Percentiles rank a stretch among this genome's conserved stretches.
These are phyloP conservation scores for Parotocinclus haroldoi DNA, from an alignment of 2,797 vertebrate species.

Conservation along the genomic window DNA sequence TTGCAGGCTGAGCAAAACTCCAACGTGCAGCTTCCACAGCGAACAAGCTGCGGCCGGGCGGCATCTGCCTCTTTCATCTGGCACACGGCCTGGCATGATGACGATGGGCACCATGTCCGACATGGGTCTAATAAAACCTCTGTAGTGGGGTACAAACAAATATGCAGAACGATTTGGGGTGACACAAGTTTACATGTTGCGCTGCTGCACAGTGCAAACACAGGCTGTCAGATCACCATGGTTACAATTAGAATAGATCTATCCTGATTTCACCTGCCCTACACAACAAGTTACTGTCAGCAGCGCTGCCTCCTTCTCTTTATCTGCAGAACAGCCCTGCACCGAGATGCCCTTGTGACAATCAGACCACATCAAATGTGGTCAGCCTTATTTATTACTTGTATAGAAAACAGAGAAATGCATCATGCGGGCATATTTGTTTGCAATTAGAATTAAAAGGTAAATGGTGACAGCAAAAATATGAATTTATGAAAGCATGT, in stretches of 20 bases:
- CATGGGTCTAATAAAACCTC: slow-evolving; percentile 97
- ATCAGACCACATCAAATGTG: too few relatives aligned
- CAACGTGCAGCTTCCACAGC: slow-evolving; percentile 85
- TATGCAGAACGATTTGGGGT: too few relatives aligned
- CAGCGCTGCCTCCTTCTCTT: neutral
- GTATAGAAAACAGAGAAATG: too few relatives aligned
- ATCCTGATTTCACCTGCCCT: neutral
- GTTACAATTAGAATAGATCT: slow-evolving; percentile 23
- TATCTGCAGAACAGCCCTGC: too few relatives aligned
- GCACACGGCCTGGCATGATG: slow-evolving; percentile 94
- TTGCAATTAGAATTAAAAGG: too few relatives aligned
- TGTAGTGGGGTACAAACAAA: slow-evolving; percentile 49
- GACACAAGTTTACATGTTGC: neutral
- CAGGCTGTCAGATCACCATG: slow-evolving; percentile 19
- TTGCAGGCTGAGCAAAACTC: slow-evolving; percentile 97
- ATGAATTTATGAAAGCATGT: too few relatives aligned
- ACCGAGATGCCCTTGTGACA: too few relatives aligned
- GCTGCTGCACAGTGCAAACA: slow-evolving; percentile 3
- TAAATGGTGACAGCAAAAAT: too few relatives aligned
- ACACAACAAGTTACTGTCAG: neutral
- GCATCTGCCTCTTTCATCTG: slow-evolving; percentile 86
- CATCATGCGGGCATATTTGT: too few relatives aligned
- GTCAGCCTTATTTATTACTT: too few relatives aligned
- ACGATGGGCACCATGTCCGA: slow-evolving; percentile 96
- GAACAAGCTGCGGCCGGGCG: slow-evolving; percentile 85